These are phyloP conservation scores for Hypomesus transpacificus DNA, from an alignment of 2,113 vertebrate genomes.

Conservation along the genomic window DNA sequence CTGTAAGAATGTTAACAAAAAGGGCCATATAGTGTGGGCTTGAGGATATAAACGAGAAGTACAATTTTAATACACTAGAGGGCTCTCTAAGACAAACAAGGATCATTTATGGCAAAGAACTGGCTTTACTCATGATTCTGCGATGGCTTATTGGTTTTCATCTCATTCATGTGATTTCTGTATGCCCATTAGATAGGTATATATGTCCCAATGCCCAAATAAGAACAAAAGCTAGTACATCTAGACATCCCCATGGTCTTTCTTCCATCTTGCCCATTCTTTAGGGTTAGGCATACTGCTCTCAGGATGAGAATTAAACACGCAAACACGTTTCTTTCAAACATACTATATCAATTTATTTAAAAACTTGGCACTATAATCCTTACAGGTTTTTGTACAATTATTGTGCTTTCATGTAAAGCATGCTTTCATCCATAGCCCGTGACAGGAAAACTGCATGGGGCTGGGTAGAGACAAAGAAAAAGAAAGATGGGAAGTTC, in stretches of 20 bases:
- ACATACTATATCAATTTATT: constrained; percentile 37
- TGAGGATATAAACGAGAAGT: not conserved
- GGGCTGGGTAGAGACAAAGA: not conserved
- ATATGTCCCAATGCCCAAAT: not conserved
- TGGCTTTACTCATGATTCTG: no score
- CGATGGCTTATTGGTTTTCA: no score
- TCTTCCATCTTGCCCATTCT: no score
- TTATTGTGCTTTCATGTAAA: constrained; percentile 52
- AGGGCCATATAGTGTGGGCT: not conserved
- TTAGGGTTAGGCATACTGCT: no score
- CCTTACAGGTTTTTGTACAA: constrained; percentile 43
- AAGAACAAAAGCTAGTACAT: not conserved
- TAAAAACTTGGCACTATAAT: constrained; percentile 54
- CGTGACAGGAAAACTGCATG: constrained; percentile 20
- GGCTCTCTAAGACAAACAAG: constrained; percentile 2
- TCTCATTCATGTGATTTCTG: no score
- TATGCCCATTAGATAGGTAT: no score
- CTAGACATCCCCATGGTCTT: no score
- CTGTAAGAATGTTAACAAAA: no score
- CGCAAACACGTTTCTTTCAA: not conserved
- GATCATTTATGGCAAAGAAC: not conserved
- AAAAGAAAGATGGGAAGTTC: not conserved
- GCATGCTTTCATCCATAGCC: constrained; percentile 47
- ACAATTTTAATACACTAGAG: constrained; percentile 18
- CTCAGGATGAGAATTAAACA: not conserved